Evolutionary conservation across 2,113 vertebrate genomes (phyloP).

Genomic region (Poeciliopsis occidentalis): DNA sequence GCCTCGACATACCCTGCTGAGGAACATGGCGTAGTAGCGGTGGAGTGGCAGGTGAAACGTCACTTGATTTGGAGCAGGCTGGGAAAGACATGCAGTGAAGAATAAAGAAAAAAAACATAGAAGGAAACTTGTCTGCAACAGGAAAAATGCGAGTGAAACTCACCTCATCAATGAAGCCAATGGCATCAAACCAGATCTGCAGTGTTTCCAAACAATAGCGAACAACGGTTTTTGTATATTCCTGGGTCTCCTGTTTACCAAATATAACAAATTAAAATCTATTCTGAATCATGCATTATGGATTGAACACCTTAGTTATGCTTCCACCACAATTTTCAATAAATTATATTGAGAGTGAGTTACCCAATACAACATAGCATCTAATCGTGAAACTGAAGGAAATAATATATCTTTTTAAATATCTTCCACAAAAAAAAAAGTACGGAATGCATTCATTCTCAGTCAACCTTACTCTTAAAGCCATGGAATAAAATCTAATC

Average conservation of each 20-base stretch:
- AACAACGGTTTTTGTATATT: conserved; percentile 96
- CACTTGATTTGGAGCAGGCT: conserved; percentile 97
- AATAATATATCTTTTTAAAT: too few relatives aligned
- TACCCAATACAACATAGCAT: too few relatives aligned
- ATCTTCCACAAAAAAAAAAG: too few relatives aligned
- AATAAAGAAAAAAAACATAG: conserved; percentile 20
- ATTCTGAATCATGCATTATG: neutral
- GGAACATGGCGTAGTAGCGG: conserved; percentile 98
- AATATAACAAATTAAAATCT: conserved; percentile 5
- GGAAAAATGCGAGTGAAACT: conserved; percentile 14
- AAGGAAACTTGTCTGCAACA: neutral
- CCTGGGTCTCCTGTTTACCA: conserved; percentile 92
- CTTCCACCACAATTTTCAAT: neutral
- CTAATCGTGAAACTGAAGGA: too few relatives aligned
- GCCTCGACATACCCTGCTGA: conserved; percentile 90
- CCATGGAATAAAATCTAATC: too few relatives aligned
- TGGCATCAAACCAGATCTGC: conserved; percentile 98
- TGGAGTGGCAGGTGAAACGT: conserved; percentile 98
- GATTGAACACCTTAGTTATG: neutral
- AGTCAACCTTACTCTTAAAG: too few relatives aligned
- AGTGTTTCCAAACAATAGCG: conserved; percentile 96
- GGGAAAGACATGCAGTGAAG: conserved; percentile 31
- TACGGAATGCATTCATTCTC: too few relatives aligned
- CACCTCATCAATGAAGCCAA: conserved; percentile 98
- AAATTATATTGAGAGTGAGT: too few relatives aligned